Evolutionary conservation across 1,140 invertebrate genomes (phyloP), one percentile per base, ranked within the genome.

Genomic region (Camponotus pennsylvanicus): DNA sequence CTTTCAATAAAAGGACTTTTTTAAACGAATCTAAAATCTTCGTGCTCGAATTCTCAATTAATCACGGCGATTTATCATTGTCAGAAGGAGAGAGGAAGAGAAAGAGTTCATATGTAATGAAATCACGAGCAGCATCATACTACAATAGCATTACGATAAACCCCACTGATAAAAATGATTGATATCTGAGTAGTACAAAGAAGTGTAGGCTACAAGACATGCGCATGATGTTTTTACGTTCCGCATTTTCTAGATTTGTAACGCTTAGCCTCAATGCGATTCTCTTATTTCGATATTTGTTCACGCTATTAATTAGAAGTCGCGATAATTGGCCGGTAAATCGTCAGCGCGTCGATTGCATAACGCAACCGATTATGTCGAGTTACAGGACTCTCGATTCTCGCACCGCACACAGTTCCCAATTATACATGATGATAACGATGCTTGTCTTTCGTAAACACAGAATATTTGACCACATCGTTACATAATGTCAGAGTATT

Each of bases 381-480:
- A 61, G 52, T 67, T 76, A 42, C 63, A 37, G 18, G 34, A 37
- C 80, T 63, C 21, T 63, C 21, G 86, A 66, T 67, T 45, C 77
- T 67, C 71, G 42, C 5, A 88, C 86, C 87, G 52, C 86, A 52
- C 15, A 52, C 49, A 73, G 66, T 49, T 59, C 70, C 79, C 79
- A 88, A 88, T 76, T 77, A 49, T 49, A 88, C 66, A 32, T 45
- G 15, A 37, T 57, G 66, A 71, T 77, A 88, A 88, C 73, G 57
- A 61, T 52, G 57, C 42, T 63, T 75, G 61, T 85, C 82, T 88
- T 73, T 61, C 61, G 8, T 64, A 85, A 88, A 88, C 49, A 67
- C 59, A 34, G 66, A 89, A 88, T 88, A 89, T 80, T 75, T 77
- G 52, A 89, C 69, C 82, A 18, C 45, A 40, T 87, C 52, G 67